phyloP scores from a whole-genome alignment of 2,113 vertebrate genomes.

The Macquaria ambigua region DNA sequence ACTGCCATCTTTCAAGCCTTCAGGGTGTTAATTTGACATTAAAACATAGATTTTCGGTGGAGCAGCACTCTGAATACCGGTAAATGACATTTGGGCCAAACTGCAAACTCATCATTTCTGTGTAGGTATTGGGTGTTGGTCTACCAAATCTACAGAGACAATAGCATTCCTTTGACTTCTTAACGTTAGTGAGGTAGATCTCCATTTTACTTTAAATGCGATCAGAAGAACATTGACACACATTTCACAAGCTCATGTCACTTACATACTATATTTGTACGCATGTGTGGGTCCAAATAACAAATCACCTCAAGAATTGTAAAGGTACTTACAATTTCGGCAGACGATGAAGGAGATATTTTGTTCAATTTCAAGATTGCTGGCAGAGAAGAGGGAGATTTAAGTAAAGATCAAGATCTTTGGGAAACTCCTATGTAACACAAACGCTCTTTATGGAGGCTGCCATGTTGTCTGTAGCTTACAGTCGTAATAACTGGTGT shows the following conservation, averaged over 20 bases:
- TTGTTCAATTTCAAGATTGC: not conserved
- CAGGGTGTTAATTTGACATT: not conserved
- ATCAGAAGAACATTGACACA: not conserved
- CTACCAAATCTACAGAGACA: not conserved
- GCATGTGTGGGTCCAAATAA: not conserved
- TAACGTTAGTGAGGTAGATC: not conserved
- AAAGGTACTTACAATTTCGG: slow-evolving; percentile 41
- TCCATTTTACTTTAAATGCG: not conserved
- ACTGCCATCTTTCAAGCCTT: not conserved
- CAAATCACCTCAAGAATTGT: not conserved
- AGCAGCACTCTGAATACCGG: not conserved
- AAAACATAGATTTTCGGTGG: not conserved
- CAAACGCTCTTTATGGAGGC: slow-evolving; percentile 54
- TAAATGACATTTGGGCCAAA: not conserved
- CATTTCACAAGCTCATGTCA: not conserved
- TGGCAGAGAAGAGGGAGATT: not conserved
- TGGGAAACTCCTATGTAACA: slow-evolving; percentile 15
- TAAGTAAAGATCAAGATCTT: not conserved
- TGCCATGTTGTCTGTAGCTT: slow-evolving; percentile 65
- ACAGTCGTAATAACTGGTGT: slow-evolving; percentile 65
- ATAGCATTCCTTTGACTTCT: not conserved
- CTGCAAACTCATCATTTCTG: not conserved
- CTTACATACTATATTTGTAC: not conserved
- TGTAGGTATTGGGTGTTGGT: not conserved
- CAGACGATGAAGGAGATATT: not conserved